Evolutionary conservation across 2,113 vertebrate genomes (phyloP).

Genomic region (Toxotes jaculatrix): DNA sequence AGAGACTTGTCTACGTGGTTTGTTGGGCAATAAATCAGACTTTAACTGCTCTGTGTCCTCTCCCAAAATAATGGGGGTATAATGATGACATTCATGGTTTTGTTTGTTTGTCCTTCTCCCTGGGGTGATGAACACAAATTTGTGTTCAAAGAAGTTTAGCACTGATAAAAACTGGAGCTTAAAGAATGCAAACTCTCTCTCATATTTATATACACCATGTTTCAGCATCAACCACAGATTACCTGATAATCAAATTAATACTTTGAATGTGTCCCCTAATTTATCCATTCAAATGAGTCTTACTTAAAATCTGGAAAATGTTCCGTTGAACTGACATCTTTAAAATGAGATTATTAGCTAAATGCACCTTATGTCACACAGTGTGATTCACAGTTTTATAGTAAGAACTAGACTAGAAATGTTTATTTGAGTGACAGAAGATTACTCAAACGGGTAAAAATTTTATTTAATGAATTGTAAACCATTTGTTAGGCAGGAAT

Average conservation of each 20-base stretch:
- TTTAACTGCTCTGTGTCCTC: constrained; percentile 29
- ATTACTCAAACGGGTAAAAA: background rate
- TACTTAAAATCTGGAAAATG: background rate
- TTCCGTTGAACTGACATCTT: background rate
- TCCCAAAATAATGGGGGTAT: constrained; percentile 41
- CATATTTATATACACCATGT: background rate
- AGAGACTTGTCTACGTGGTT: constrained; percentile 53
- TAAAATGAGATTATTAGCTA: background rate
- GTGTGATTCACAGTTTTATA: background rate
- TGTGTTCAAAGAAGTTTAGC: background rate
- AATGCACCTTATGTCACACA: background rate
- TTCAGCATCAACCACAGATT: background rate
- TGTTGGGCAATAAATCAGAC: constrained; percentile 60
- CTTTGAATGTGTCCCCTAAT: background rate
- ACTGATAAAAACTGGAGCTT: background rate
- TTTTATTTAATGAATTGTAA: background rate
- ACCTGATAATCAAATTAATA: background rate
- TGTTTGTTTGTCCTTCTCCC: constrained; percentile 5
- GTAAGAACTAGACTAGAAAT: background rate
- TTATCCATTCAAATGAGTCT: background rate
- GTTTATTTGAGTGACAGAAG: background rate
- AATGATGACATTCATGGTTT: constrained; percentile 28
- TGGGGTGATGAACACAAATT: constrained; percentile 15
- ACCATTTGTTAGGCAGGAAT: no score
- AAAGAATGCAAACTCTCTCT: background rate